phyloP scores from a whole-genome alignment of 2,113 vertebrate genomes.

The Siphamia tubifer region DNA sequence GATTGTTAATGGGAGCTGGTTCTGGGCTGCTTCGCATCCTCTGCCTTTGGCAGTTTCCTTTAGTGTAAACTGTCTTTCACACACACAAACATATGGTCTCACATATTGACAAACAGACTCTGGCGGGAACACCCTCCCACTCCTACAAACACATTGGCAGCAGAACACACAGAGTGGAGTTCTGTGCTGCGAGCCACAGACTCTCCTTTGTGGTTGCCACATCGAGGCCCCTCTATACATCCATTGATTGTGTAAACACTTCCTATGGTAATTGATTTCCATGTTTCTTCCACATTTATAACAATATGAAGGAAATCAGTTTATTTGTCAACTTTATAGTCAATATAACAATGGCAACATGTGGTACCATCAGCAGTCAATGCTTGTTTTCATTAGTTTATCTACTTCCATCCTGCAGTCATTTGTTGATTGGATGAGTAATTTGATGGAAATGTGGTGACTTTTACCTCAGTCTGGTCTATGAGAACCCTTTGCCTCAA shows the following conservation, averaged over 20 bases:
- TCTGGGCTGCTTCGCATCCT: constrained; percentile 52
- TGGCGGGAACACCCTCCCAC: constrained; percentile 26
- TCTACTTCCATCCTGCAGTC: neutral
- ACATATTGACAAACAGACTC: constrained; percentile 70
- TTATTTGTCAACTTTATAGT: constrained; percentile 43
- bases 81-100: constrained; percentile 64
- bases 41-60: constrained; percentile 53
- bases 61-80: constrained; percentile 43
- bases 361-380: constrained; percentile 36
- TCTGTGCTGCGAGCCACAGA: constrained; percentile 9
- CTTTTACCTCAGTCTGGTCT: neutral
- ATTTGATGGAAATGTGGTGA: neutral
- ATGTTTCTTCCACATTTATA: constrained; percentile 16
- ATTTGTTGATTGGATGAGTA: constrained; percentile 21
- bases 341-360: constrained; percentile 51
- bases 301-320: constrained; percentile 39
- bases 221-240: constrained; percentile 8
- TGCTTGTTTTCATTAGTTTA: constrained; percentile 39
- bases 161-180: constrained; percentile 58
- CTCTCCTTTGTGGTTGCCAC: constrained; percentile 37
- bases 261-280: constrained; percentile 40
- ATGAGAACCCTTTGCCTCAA: too few relatives aligned
- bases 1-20: constrained; percentile 63
- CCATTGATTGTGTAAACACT: constrained; percentile 42
- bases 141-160: constrained; percentile 41